phyloP scores from a whole-genome alignment of 2,797 vertebrate genomes.

The Pitangus sulphuratus region DNA sequence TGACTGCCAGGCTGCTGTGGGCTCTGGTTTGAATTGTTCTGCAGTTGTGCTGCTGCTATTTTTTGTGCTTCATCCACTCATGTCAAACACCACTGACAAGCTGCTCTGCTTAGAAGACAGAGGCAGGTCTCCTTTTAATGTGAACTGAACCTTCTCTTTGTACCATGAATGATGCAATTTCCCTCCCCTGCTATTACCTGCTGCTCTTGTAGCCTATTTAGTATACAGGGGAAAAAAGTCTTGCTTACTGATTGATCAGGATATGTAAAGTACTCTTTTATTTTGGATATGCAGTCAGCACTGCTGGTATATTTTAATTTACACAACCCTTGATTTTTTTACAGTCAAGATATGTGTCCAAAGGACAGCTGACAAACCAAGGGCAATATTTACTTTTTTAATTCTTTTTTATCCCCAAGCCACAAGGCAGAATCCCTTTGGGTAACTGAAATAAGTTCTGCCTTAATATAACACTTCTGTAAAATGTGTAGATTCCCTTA shows the following conservation, averaged over 20 bases:
- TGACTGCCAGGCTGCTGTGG: neutral
- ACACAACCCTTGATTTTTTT: neutral
- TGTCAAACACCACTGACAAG: neutral
- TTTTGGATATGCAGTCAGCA: neutral
- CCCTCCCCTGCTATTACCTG: neutral
- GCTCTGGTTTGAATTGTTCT: conserved; percentile 12
- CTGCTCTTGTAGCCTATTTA: neutral
- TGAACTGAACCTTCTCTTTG: neutral
- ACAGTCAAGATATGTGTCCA: neutral
- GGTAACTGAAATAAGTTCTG: neutral
- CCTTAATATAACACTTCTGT: neutral
- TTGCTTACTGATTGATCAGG: neutral
- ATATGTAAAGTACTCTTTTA: neutral
- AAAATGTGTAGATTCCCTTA: neutral
- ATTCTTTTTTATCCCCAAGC: neutral
- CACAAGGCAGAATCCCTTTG: neutral
- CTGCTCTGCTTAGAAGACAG: neutral
- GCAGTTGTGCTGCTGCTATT: neutral
- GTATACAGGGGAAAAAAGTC: neutral
- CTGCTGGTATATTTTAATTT: neutral
- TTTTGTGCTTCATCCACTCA: conserved; percentile 4
- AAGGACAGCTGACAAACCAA: neutral
- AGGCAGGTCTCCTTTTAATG: neutral
- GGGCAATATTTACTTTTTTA: neutral
- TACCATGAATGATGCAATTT: neutral